Evolutionary conservation across 2,797 vertebrate species (phyloP).

Genomic region (Eulemur coronatus): DNA sequence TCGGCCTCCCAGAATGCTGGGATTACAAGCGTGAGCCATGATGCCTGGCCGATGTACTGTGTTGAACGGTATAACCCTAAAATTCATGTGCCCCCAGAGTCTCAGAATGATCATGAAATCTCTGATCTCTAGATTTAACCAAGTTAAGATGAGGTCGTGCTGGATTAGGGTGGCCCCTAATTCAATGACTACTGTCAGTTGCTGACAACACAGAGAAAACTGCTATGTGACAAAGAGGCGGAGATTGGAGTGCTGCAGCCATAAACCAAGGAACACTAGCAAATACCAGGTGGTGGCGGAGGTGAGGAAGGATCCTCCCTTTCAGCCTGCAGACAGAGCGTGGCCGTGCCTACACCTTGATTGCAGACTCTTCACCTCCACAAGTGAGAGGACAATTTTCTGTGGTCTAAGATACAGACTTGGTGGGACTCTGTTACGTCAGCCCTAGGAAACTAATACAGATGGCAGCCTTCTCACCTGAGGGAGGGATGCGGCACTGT

Average conservation of each 20-base stretch:
- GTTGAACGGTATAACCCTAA: not conserved
- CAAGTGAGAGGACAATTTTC: not conserved
- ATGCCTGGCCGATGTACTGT: not conserved
- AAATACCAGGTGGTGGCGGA: not conserved
- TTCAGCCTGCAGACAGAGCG: not conserved
- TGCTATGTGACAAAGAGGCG: not conserved
- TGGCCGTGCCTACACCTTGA: too few species aligned
- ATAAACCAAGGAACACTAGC: not conserved
- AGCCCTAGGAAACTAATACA: not conserved
- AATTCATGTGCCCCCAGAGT: not conserved
- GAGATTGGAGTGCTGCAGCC: not conserved
- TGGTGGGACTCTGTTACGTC: fast-evolving
- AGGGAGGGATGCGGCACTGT: not conserved
- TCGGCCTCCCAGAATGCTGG: too few species aligned
- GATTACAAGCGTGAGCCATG: too few species aligned
- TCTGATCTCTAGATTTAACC: not conserved
- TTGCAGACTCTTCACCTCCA: not conserved
- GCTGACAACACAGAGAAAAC: not conserved
- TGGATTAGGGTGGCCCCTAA: not conserved
- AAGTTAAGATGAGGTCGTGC: not conserved
- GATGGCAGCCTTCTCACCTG: not conserved
- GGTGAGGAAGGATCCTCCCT: not conserved
- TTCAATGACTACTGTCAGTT: not conserved
- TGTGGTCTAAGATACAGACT: not conserved
- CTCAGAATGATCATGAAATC: not conserved